These are phyloP conservation scores for Scaptomyza parva DNA, from an alignment of 2,888 invertebrate genomes.

Conservation along the genomic window DNA sequence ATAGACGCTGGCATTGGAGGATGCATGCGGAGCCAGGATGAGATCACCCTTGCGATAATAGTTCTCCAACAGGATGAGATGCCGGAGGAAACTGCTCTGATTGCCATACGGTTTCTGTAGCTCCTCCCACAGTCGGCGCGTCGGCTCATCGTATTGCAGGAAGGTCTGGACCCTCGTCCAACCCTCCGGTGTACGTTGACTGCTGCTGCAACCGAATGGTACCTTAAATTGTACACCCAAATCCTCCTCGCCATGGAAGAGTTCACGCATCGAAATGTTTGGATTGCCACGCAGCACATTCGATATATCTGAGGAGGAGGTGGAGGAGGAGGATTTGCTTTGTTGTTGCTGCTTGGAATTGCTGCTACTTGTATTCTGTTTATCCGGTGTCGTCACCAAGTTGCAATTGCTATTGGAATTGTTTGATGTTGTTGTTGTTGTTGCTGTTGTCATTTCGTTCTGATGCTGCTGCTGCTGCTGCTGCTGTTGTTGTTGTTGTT, in stretches of 20 bases:
- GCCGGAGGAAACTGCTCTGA: slow-evolving; percentile 93
- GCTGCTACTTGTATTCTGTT: slow-evolving; percentile 4
- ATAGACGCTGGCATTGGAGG: slow-evolving; percentile 91
- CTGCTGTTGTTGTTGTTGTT: background rate
- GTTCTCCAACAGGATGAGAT: slow-evolving; percentile 92
- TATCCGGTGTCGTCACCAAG: slow-evolving; percentile 1
- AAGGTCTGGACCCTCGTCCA: slow-evolving; percentile 93
- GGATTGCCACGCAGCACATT: slow-evolving; percentile 87
- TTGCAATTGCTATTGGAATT: slow-evolving; percentile 9
- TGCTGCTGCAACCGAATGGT: slow-evolving; percentile 87
- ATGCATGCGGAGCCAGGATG: slow-evolving; percentile 89
- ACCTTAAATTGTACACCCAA: slow-evolving; percentile 90
- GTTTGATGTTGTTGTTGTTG: background rate
- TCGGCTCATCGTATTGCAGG: slow-evolving; percentile 93
- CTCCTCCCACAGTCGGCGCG: slow-evolving; percentile 92
- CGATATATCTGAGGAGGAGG: slow-evolving; percentile 78
- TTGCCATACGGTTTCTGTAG: slow-evolving; percentile 94
- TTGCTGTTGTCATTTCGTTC: slow-evolving; percentile 41
- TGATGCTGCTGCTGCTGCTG: slow-evolving; percentile 34
- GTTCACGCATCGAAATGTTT: slow-evolving; percentile 92
- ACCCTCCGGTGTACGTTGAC: slow-evolving; percentile 90
- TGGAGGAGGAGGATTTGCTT: slow-evolving; percentile 44
- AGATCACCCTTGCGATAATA: slow-evolving; percentile 93
- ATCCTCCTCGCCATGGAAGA: slow-evolving; percentile 93
- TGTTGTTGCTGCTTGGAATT: slow-evolving; percentile 13